phyloP scores from a whole-genome alignment of 2,113 vertebrate genomes.

The Cololabis saira region DNA sequence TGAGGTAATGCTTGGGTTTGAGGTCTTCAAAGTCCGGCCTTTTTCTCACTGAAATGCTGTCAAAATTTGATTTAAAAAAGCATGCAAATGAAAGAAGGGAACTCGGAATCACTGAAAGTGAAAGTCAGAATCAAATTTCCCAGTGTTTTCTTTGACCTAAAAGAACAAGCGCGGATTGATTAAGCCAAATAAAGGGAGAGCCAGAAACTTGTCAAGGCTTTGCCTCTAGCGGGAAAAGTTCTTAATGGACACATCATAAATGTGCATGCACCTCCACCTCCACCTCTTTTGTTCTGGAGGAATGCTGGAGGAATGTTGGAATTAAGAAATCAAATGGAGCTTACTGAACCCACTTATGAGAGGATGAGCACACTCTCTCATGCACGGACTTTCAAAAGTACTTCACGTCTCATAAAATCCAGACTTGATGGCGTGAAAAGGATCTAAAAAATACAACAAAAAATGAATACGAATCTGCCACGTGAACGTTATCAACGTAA shows the following conservation, averaged over 20 bases:
- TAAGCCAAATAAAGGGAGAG: no score
- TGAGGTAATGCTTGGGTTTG: no score
- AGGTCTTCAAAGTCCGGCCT: no score
- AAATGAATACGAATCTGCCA: conserved; percentile 21
- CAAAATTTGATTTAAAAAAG: neutral
- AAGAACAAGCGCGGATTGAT: no score
- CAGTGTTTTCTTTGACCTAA: conserved; percentile 17
- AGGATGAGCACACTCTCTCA: neutral
- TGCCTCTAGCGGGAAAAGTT: no score
- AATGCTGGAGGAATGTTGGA: conserved; percentile 36
- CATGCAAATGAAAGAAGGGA: neutral
- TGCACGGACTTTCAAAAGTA: neutral
- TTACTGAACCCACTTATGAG: conserved; percentile 8
- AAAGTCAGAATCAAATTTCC: conserved; percentile 18
- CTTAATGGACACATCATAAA: no score
- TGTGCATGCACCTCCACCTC: conserved; percentile 32
- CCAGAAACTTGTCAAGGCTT: no score
- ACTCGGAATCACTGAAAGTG: neutral
- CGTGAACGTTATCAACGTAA: conserved; percentile 28
- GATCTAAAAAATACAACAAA: no score
- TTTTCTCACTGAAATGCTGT: no score
- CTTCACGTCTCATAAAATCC: conserved; percentile 1
- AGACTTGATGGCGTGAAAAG: neutral
- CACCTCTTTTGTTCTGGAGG: no score
- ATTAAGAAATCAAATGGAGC: conserved; percentile 43